Conservation (phyloP, 2,113 vertebrate species). For the Oriolus oriolus region DNA sequence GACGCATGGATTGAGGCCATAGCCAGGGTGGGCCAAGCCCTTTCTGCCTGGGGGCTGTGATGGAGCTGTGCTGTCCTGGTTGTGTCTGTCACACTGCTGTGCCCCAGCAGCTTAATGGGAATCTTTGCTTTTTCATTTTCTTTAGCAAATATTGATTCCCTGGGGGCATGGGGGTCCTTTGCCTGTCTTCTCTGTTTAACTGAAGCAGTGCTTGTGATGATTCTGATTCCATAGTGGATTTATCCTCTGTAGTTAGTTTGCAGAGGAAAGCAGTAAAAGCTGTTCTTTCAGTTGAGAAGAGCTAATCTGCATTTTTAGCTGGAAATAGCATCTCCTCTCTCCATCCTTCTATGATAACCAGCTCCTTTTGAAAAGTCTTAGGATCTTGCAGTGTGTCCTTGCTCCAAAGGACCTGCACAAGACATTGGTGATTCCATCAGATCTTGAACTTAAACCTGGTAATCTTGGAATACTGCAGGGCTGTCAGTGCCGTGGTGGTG, state of each 20-base stretch:
- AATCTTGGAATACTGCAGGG: neutral
- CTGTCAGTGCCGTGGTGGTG: accelerated
- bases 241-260: neutral
- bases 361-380: neutral
- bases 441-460: neutral
- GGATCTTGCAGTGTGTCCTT: neutral
- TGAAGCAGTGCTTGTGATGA: neutral
- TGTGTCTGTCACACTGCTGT: neutral
- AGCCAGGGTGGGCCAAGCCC: neutral
- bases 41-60: neutral
- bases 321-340: neutral
- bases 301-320: neutral
- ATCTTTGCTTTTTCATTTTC: neutral
- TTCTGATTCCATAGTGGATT: neutral
- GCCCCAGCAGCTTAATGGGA: neutral
- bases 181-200: neutral
- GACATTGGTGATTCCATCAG: neutral
- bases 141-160: neutral
- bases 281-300: neutral
- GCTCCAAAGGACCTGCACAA: neutral
- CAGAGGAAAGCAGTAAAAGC: neutral
- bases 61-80: neutral
- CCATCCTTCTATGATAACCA: neutral
- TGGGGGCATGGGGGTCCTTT: neutral
- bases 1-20: accelerated